Evolutionary conservation across 2,888 invertebrate genomes (phyloP).

Genomic region (Drosophila testacea): DNA sequence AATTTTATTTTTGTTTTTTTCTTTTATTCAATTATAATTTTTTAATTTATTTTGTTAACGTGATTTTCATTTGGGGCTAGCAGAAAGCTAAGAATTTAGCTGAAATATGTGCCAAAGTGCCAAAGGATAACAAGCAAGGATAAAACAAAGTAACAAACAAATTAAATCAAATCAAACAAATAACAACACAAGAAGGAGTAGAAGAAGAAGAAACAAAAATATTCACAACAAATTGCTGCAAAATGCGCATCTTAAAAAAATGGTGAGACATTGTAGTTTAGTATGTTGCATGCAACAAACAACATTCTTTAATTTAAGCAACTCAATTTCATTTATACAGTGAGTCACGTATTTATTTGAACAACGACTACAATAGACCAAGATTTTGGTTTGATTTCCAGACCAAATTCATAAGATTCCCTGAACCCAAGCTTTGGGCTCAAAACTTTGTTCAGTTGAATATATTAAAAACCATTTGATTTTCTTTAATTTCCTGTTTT

Average conservation of each 20-base stretch:
- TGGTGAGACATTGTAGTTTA: slow-evolving; percentile 71
- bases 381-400: too few species aligned
- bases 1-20: slow-evolving; percentile 9
- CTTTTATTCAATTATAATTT: background rate
- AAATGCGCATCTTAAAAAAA: slow-evolving; percentile 83
- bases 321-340: background rate
- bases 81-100: slow-evolving; percentile 37
- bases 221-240: slow-evolving; percentile 28
- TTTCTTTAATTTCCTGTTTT: too few species aligned
- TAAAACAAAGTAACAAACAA: background rate
- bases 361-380: too few species aligned
- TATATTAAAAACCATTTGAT: too few species aligned
- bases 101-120: slow-evolving; percentile 46
- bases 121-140: slow-evolving; percentile 22
- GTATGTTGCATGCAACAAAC: slow-evolving; percentile 14
- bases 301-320: slow-evolving; percentile 15
- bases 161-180: slow-evolving; percentile 12
- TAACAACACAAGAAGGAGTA: slow-evolving; percentile 8
- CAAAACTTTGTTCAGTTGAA: too few species aligned
- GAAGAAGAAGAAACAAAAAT: background rate
- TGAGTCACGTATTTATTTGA: background rate
- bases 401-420: too few species aligned
- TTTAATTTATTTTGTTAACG: slow-evolving; percentile 12
- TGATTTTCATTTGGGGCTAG: slow-evolving; percentile 4
- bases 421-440: too few species aligned